A percentile compares a stretch with the other conserved stretches of the same genome.
phyloP scores from a whole-genome alignment of 2,888 invertebrate species.

The Ichneumoninae sp. region DNA sequence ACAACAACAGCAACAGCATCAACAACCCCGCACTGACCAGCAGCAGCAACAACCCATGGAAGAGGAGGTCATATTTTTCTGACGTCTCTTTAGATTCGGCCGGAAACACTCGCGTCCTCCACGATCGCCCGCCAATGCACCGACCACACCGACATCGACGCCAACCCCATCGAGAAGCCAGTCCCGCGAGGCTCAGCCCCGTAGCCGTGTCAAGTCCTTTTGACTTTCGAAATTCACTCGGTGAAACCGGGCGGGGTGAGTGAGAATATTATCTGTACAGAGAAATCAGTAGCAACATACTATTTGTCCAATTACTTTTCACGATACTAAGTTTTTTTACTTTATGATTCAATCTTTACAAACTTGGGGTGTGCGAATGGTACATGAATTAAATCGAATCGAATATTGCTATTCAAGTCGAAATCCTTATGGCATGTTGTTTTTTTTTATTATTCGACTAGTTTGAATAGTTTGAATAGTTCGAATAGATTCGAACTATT shows the following conservation, averaged over 20 bases:
- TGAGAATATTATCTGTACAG: neutral
- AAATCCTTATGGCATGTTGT: neutral
- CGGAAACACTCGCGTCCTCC: conserved; percentile 80
- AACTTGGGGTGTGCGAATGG: neutral
- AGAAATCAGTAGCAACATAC: conserved; percentile 27
- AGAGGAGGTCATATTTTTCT: conserved; percentile 90
- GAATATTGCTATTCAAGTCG: neutral
- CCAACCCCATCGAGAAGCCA: conserved; percentile 78
- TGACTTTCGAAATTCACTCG: conserved; percentile 78
- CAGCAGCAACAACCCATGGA: conserved; percentile 84
- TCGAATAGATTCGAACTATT: neutral
- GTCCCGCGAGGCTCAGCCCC: conserved; percentile 78
- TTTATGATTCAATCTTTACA: neutral
- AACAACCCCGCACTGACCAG: conserved; percentile 75
- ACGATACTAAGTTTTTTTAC: conserved; percentile 8
- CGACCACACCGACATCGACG: conserved; percentile 73
- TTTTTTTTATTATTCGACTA: neutral
- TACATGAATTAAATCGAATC: neutral
- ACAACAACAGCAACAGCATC: conserved; percentile 73
- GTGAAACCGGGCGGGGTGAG: conserved; percentile 47
- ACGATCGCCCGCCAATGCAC: conserved; percentile 72
- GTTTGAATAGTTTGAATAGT: neutral
- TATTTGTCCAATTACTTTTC: conserved; percentile 49
- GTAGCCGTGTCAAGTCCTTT: conserved; percentile 82
- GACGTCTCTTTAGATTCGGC: conserved; percentile 85